These are phyloP conservation scores for Lymantria monacha DNA, from an alignment of 2,888 invertebrate species.

Conservation along the genomic window DNA sequence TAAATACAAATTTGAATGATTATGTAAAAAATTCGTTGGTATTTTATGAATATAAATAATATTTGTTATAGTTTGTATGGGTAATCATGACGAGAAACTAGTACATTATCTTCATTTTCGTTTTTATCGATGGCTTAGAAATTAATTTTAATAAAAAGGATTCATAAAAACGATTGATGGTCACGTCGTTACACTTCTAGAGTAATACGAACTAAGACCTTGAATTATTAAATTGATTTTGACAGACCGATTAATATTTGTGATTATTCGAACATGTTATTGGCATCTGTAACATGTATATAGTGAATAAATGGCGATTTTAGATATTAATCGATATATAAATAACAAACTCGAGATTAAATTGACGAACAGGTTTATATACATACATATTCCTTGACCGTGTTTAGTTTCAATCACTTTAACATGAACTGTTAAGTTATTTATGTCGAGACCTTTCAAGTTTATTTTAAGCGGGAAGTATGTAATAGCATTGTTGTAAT, in stretches of 20 bases:
- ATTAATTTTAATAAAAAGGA: too few species aligned
- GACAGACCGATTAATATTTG: slow-evolving; percentile 32
- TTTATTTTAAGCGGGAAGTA: background rate
- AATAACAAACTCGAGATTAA: slow-evolving; percentile 16
- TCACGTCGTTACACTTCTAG: slow-evolving; percentile 17
- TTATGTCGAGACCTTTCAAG: background rate
- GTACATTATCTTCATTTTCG: too few species aligned
- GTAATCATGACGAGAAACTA: too few species aligned
- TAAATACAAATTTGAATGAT: too few species aligned
- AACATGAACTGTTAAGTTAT: background rate
- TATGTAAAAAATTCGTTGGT: too few species aligned
- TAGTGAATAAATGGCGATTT: slow-evolving; percentile 18
- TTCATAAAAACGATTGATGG: too few species aligned
- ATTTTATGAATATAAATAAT: too few species aligned
- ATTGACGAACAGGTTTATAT: slow-evolving; percentile 6
- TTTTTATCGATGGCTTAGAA: too few species aligned
- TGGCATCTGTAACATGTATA: slow-evolving; percentile 22
- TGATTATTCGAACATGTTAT: slow-evolving; percentile 28
- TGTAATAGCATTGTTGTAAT: background rate
- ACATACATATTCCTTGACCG: slow-evolving; percentile 6
- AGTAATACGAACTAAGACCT: slow-evolving; percentile 32
- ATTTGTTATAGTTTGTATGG: too few species aligned
- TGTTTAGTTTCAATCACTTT: background rate
- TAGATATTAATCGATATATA: slow-evolving; percentile 23
- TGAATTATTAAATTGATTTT: slow-evolving; percentile 33